Evolutionary conservation across 2,888 invertebrate species (phyloP).

Genomic region (Amblyteles armatorius): DNA sequence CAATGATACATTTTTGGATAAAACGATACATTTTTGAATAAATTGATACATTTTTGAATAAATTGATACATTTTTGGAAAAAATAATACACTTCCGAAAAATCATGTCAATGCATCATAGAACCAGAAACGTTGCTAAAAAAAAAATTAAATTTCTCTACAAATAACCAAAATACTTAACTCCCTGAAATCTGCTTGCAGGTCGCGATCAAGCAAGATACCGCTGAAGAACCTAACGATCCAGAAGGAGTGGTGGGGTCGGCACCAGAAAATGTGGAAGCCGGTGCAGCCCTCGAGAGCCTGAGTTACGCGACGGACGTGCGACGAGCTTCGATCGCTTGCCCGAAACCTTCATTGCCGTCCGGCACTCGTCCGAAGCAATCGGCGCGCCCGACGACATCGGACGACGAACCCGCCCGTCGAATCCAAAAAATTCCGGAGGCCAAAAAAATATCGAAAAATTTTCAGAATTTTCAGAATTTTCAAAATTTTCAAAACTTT

Average conservation of each 20-base stretch:
- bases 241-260: constrained; percentile 94
- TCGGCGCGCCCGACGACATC: constrained; percentile 31
- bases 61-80: too few relatives aligned
- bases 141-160: neutral
- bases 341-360: constrained; percentile 76
- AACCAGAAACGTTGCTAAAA: too few relatives aligned
- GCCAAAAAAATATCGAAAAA: constrained; percentile 40
- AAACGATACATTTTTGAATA: too few relatives aligned
- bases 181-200: constrained; percentile 72
- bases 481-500: neutral
- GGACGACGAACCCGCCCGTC: neutral
- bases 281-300: constrained; percentile 86
- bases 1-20: too few relatives aligned
- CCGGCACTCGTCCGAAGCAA: constrained; percentile 50
- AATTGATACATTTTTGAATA: too few relatives aligned
- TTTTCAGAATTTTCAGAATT: neutral
- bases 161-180: too few relatives aligned
- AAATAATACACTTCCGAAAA: too few relatives aligned
- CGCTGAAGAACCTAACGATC: constrained; percentile 85
- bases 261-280: constrained; percentile 94
- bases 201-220: constrained; percentile 82
- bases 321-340: too few relatives aligned
- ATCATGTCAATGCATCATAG: too few relatives aligned
- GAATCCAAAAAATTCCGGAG: constrained; percentile 66
- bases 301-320: constrained; percentile 48